Evolutionary conservation across 2,888 invertebrate species (phyloP).

Genomic region (Troides aeacus): DNA sequence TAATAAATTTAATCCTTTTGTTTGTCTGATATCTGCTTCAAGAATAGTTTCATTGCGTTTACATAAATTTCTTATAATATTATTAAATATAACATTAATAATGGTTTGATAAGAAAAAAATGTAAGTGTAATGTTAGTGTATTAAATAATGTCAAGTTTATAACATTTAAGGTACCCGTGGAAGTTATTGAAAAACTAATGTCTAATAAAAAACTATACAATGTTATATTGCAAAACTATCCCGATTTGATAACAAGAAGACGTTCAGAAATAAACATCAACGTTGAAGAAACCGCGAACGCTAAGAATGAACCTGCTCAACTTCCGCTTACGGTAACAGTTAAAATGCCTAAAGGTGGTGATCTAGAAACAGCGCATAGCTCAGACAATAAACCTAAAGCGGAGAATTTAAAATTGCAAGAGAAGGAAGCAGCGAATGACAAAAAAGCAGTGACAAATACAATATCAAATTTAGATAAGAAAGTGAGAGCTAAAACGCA

Average conservation of each 20-base stretch:
- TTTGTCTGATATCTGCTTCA: no score
- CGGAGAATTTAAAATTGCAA: conserved; percentile 8
- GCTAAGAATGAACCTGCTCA: conserved; percentile 37
- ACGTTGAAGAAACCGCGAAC: conserved; percentile 42
- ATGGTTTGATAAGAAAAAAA: no score
- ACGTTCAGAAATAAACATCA: conserved; percentile 80
- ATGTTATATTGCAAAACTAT: conserved; percentile 85
- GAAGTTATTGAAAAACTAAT: conserved; percentile 85
- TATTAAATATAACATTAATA: no score
- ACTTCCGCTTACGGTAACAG: conserved; percentile 37
- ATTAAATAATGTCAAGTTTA: neutral
- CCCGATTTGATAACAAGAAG: conserved; percentile 82
- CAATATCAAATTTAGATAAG: conserved; percentile 37
- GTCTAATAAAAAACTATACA: conserved; percentile 82
- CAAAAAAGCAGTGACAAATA: conserved; percentile 28
- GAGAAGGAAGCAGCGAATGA: conserved; percentile 27
- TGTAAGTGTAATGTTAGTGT: no score
- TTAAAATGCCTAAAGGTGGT: conserved; percentile 36
- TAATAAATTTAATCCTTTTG: no score
- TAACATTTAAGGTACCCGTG: conserved; percentile 79
- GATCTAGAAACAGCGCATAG: conserved; percentile 27
- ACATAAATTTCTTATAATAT: no score
- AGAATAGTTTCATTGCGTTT: no score
- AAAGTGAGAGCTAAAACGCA: conserved; percentile 28
- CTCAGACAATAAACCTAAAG: conserved; percentile 29